These are phyloP conservation scores for Archips xylosteana DNA, from an alignment of 2,888 invertebrate genomes.

Conservation along the genomic window DNA sequence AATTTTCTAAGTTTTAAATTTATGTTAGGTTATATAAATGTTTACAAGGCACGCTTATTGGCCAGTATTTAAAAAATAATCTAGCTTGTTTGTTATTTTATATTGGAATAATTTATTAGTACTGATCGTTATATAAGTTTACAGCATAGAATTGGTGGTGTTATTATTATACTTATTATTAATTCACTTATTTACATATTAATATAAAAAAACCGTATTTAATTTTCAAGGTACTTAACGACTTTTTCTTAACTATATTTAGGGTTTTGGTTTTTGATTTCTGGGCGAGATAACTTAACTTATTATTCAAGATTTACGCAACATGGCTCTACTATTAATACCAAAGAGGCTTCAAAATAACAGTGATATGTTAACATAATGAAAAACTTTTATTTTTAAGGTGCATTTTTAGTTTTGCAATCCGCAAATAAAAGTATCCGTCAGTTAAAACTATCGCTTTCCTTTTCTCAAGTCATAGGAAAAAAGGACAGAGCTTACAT, in stretches of 20 bases:
- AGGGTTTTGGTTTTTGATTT: constrained; percentile 1
- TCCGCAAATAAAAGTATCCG: too few species aligned
- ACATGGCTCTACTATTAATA: not conserved
- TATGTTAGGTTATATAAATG: too few species aligned
- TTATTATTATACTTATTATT: not conserved
- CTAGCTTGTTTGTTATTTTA: not conserved
- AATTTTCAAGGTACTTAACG: not conserved
- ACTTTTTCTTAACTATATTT: not conserved
- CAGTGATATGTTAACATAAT: not conserved
- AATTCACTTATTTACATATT: not conserved
- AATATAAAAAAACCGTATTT: not conserved
- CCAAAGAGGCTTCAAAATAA: not conserved
- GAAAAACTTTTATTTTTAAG: too few species aligned
- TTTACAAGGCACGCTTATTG: not conserved
- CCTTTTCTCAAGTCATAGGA: too few species aligned
- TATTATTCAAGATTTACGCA: not conserved
- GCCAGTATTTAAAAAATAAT: not conserved
- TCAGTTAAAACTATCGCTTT: too few species aligned
- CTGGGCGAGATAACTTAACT: not conserved
- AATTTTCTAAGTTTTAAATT: not conserved
- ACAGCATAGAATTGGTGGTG: not conserved
- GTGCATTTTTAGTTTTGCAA: too few species aligned
- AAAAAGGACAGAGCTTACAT: too few species aligned
- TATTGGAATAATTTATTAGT: not conserved
- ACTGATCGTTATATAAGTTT: not conserved